These are phyloP conservation scores for Oryzias woworae DNA, from an alignment of 2,113 vertebrate genomes.

Conservation along the genomic window DNA sequence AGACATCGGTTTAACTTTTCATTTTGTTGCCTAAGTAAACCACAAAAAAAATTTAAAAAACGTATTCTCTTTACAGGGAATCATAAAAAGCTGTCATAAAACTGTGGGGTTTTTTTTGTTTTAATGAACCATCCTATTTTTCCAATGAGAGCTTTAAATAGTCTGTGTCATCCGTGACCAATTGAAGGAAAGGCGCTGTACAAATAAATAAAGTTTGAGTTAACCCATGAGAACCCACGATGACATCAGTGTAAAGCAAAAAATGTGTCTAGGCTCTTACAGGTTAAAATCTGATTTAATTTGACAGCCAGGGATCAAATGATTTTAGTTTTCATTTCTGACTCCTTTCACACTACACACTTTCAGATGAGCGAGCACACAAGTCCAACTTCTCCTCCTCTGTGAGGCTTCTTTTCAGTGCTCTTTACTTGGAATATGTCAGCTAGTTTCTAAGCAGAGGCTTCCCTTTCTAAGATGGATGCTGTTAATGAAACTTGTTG, in stretches of 20 bases:
- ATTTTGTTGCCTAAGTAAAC: too few species aligned
- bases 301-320: conserved; percentile 28
- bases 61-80: too few species aligned
- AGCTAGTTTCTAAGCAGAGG: conserved; percentile 12
- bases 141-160: too few species aligned
- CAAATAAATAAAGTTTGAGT: too few species aligned
- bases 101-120: too few species aligned
- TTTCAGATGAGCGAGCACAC: neutral
- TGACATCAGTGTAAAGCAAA: neutral
- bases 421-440: conserved; percentile 31
- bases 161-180: too few species aligned
- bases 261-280: neutral
- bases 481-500: conserved; percentile 49
- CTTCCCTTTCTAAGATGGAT: conserved; percentile 29
- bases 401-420: conserved; percentile 18
- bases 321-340: conserved; percentile 7
- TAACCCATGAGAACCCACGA: too few species aligned
- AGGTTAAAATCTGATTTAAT: conserved; percentile 9
- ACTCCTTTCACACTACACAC: neutral
- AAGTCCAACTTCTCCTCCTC: neutral
- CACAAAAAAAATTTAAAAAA: too few species aligned
- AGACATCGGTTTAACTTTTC: too few species aligned
- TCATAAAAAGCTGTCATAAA: too few species aligned
- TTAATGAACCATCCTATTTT: too few species aligned
- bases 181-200: too few species aligned